Evolutionary conservation across 2,888 invertebrate genomes (phyloP).

Genomic region (Heliconius aoede): DNA sequence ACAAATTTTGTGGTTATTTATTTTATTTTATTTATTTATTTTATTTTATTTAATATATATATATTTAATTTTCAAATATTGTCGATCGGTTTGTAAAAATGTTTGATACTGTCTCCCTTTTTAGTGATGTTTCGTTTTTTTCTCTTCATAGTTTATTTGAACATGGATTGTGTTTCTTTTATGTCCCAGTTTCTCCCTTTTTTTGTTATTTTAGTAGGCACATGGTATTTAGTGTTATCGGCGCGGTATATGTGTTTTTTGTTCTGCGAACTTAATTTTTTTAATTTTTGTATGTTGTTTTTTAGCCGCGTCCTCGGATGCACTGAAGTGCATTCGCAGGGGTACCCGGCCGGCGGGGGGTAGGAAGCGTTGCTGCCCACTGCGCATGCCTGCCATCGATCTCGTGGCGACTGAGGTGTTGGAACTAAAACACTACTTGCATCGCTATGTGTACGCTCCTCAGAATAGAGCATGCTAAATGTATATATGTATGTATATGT

Average conservation of each 20-base stretch:
- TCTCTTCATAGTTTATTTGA: conserved; percentile 78
- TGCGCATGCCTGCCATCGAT: conserved; percentile 82
- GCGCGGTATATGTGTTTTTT: conserved; percentile 46
- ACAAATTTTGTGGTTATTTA: conserved; percentile 60
- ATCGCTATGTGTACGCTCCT: conserved; percentile 55
- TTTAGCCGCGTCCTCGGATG: conserved; percentile 70
- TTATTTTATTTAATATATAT: background rate
- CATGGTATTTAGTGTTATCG: conserved; percentile 47
- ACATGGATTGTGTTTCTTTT: conserved; percentile 48
- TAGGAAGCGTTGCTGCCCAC: conserved; percentile 58
- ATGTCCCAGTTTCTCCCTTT: conserved; percentile 37
- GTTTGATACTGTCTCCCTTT: conserved; percentile 53
- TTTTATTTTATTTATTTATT: background rate
- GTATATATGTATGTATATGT: background rate
- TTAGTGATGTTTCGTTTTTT: conserved; percentile 71
- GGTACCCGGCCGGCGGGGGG: conserved; percentile 51
- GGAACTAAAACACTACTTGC: conserved; percentile 66
- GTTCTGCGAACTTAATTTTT: conserved; percentile 54
- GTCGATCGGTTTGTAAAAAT: conserved; percentile 67
- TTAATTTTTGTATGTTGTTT: conserved; percentile 58
- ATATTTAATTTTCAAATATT: conserved; percentile 58
- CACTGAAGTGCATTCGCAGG: conserved; percentile 82
- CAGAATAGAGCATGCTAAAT: conserved; percentile 29
- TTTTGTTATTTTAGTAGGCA: conserved; percentile 35
- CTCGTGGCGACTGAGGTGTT: conserved; percentile 72